A percentile compares a stretch with the other conserved stretches of the same genome.
phyloP scores from a whole-genome alignment of 2,113 vertebrate species.

The Tetraodon nigroviridis region DNA sequence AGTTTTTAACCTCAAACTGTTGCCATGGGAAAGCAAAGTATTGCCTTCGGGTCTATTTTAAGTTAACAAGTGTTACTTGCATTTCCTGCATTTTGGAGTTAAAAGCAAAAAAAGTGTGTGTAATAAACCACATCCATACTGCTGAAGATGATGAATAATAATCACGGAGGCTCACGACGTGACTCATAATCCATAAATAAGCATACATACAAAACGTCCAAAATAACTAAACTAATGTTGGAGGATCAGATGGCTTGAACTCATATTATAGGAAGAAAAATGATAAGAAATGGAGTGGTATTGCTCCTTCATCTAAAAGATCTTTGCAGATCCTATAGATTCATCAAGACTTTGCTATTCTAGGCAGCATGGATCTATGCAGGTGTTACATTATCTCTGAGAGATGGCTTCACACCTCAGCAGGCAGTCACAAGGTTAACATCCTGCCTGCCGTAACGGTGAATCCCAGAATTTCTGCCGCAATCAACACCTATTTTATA shows the following conservation, averaged over 20 bases:
- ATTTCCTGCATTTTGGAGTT: conserved; percentile 17
- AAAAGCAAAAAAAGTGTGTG: no score
- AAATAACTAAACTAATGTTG: no score
- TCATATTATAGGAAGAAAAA: no score
- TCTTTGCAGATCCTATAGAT: no score
- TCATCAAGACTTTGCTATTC: conserved; percentile 24
- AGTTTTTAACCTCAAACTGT: conserved; percentile 42
- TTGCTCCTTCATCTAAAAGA: no score
- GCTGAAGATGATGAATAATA: no score
- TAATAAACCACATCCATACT: no score
- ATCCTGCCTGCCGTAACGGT: conserved; percentile 16
- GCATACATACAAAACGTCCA: no score
- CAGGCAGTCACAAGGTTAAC: conserved; percentile 27
- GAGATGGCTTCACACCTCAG: conserved; percentile 40
- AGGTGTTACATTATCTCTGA: conserved; percentile 45
- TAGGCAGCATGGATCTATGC: background rate
- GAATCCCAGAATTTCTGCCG: conserved; percentile 13
- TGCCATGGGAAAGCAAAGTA: conserved; percentile 65
- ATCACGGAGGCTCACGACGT: no score
- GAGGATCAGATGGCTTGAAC: no score
- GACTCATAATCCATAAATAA: no score
- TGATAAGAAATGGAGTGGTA: no score
- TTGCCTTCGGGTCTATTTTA: conserved; percentile 60
- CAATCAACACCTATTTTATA: conserved; percentile 5
- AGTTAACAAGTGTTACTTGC: conserved; percentile 27